Percentiles rank a stretch among this genome's conserved stretches.
Conservation (phyloP, 2,797 vertebrate species). For the Xyrichtys novacula region DNA sequence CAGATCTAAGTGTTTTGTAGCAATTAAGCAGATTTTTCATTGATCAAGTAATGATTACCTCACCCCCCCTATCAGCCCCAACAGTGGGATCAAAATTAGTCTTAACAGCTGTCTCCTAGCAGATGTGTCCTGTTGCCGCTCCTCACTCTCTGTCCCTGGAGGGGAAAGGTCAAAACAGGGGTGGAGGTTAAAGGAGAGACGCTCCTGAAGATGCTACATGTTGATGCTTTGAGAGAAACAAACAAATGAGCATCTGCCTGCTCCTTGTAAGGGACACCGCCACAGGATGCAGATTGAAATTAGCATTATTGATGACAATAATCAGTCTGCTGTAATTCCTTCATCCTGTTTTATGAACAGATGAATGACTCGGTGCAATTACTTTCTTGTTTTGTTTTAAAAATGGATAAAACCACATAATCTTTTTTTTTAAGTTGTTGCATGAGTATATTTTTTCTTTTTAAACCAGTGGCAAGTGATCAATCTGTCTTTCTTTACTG, state of each 20-base stretch:
- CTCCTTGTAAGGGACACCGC: slow-evolving; percentile 28
- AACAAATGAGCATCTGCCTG: slow-evolving; percentile 82
- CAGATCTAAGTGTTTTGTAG: slow-evolving; percentile 53
- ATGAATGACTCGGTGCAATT: neutral
- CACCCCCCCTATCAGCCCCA: slow-evolving; percentile 37
- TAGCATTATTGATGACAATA: slow-evolving; percentile 73
- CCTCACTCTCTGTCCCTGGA: slow-evolving; percentile 74
- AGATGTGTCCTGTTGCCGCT: slow-evolving; percentile 82
- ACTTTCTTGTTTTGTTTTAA: neutral
- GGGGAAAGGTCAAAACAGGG: slow-evolving; percentile 77
- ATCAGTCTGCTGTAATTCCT: slow-evolving; percentile 62
- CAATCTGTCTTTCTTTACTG: slow-evolving; percentile 31
- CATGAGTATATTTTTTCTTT: neutral
- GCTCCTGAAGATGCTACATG: slow-evolving; percentile 75
- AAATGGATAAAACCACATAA: neutral
- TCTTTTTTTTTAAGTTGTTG: neutral
- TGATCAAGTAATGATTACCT: slow-evolving; percentile 74
- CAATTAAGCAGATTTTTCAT: slow-evolving; percentile 71
- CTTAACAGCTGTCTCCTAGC: slow-evolving; percentile 84
- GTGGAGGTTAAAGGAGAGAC: slow-evolving; percentile 72
- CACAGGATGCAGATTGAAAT: slow-evolving; percentile 55
- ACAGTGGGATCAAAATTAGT: slow-evolving; percentile 78
- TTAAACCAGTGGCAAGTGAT: neutral
- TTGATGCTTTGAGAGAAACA: slow-evolving; percentile 71
- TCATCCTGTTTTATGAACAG: slow-evolving; percentile 36